These are phyloP conservation scores for Trogon surrucura DNA, from an alignment of 2,113 vertebrate species.

Conservation along the genomic window DNA sequence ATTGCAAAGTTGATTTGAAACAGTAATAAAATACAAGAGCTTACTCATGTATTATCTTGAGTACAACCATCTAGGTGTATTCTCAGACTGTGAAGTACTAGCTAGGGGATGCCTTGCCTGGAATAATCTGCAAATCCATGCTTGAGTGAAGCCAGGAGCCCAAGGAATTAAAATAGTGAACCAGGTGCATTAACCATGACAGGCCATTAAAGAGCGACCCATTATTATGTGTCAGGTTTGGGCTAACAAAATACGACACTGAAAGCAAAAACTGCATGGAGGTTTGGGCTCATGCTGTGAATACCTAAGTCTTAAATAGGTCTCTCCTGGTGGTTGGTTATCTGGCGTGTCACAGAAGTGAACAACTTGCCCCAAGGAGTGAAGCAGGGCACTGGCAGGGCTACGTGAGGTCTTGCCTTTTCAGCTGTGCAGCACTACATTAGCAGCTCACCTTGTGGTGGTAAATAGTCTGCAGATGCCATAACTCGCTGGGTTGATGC, in stretches of 20 bases:
- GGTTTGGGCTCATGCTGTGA: neutral
- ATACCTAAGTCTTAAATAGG: neutral
- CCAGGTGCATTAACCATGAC: neutral
- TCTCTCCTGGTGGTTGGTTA: neutral
- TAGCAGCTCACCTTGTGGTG: neutral
- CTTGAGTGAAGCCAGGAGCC: neutral
- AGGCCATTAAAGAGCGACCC: neutral
- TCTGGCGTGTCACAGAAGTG: neutral
- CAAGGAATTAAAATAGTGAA: neutral
- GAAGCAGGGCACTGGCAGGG: neutral
- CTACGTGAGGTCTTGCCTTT: neutral
- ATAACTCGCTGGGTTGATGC: rapidly evolving
- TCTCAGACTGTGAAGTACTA: neutral
- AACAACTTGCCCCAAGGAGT: neutral
- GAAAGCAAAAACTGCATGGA: neutral
- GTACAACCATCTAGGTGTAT: neutral
- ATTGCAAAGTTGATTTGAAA: neutral
- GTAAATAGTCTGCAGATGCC: neutral
- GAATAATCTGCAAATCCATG: neutral
- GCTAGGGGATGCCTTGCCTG: neutral
- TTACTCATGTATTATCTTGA: neutral
- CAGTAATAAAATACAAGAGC: neutral
- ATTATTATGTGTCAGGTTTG: neutral
- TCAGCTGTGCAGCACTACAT: neutral
- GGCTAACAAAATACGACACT: neutral